Percentiles rank a stretch among this genome's conserved stretches.
Conservation (phyloP, 2,888 invertebrate genomes). For the Carabus problematicus region DNA sequence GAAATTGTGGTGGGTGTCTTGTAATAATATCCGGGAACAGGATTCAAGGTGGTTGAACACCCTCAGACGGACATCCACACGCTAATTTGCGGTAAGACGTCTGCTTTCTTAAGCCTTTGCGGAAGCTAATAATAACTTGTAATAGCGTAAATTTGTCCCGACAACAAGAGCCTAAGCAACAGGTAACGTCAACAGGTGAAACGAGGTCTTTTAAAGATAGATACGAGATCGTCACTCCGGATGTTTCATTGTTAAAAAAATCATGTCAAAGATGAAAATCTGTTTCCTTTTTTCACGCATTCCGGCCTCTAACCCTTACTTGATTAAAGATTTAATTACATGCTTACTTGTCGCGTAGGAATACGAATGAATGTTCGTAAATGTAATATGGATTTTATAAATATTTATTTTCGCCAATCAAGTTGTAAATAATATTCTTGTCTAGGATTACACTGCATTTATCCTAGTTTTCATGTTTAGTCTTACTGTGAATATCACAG, state of each 20-base stretch:
- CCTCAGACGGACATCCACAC: constrained; percentile 46
- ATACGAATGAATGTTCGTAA: not conserved
- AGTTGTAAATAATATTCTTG: too few species aligned
- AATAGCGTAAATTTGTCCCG: constrained; percentile 27
- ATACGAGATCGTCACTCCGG: not conserved
- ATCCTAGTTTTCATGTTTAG: too few species aligned
- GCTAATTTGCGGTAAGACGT: constrained; percentile 48
- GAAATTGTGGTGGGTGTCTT: constrained; percentile 1
- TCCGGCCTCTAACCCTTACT: too few species aligned
- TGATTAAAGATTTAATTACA: too few species aligned
- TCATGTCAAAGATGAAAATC: constrained; percentile 28
- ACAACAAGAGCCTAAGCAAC: not conserved
- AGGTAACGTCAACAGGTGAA: constrained; percentile 32
- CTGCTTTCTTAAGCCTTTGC: constrained; percentile 41
- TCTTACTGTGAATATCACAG: too few species aligned
- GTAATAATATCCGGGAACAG: constrained; percentile 47
- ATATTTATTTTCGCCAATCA: too few species aligned
- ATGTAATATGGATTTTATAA: not conserved
- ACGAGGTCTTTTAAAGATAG: constrained; percentile 4
- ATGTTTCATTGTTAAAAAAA: not conserved
- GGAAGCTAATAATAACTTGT: constrained; percentile 48
- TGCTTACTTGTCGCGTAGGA: not conserved
- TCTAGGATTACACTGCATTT: too few species aligned
- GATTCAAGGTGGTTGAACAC: constrained; percentile 54
- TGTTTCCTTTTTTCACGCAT: constrained; percentile 17